Evolutionary conservation across 2,888 invertebrate species (phyloP), one percentile per base, ranked within the genome.

Genomic region (Melinaea menophilus): DNA sequence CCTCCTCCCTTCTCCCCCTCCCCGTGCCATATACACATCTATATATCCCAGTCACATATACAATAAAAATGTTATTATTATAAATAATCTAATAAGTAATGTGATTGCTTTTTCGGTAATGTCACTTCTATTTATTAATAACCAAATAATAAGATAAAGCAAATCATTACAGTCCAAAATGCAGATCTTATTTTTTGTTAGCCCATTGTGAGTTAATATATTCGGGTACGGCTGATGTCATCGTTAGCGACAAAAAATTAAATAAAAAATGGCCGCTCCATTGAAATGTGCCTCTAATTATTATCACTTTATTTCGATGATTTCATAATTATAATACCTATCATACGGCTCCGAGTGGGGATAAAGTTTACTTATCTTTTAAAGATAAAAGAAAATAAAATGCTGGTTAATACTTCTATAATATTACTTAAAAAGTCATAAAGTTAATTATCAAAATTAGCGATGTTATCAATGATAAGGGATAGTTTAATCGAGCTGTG

Each of bases 191-290:
- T 64, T 67, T 69, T 70, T 72, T 72, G 65, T 55, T 46, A 12
- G 45, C 11, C 71, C 66, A 72, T 71, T 71, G 71, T 68, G 47
- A 61, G 59, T 55, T 31, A 62, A 41, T 41, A 41, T 41, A 41
- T 41, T 41, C 41, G 41, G 37, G 41, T 41, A 41, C 41, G 9
- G 62, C 64, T 73, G 72, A 73, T 72, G 73, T 74, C 75, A 75
- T 72, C 65, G 63, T 61, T 56, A 12, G 57, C 61, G 56, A 12
- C 56, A 55, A 47, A 48, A 58, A 58, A 13, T 48, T 3, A 35
- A 35, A 58, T 45, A 59, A 59, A 59, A 59, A 59, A 45, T 55
- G 58, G 56, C 63, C 47, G 60, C 64, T 64, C 62, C 61, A 63
- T 67, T 69, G 67, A 66, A 64, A 69, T 63, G 60, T 69, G 70